Base-by-base conservation (phyloP, 1,140 invertebrate genomes). In the Drosophila simulans region DNA sequence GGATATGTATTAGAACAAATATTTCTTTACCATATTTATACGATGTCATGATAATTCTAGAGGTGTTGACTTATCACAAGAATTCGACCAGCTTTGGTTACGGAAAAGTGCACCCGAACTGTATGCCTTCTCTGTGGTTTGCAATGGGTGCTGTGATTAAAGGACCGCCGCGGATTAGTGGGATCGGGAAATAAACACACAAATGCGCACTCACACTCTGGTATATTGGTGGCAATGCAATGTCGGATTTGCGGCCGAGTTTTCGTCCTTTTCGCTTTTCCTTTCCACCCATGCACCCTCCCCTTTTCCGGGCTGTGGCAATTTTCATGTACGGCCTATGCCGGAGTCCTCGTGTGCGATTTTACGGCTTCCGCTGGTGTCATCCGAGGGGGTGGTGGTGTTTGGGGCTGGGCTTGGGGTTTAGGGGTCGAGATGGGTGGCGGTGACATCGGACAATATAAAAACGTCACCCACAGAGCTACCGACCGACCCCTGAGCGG, bases 191-290 rank as follows among this genome's bases (percentile, higher is more conserved):
- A 43, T 40, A 77, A 55, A 80, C 37, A 69, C 42, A 43, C 13
- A 60, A 17, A 27, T 53, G 27, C 52, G 34, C 43, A 20, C 31
- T 13, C 22, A 48, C 37, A 39, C 53, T 55, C 46, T 42, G 43
- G 57, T 52, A 66, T 68, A 56, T 56, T 73, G 75, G 78, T 45
- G 66, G 62, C 73, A 77, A 81, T 84, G 81, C 82, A 85, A 74
- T 86, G 81, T 86, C 73, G 82, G 74, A 80, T 88, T 86, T 86
- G 82, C 68, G 82, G 78, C 78, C 80, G 60, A 60, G 57, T 74
- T 74, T 69, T 49, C 5, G 27, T 15, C 48, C 37, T 31, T 13
- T 31, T 49, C 69, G 60, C 78, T 60, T 55, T n/a, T 31, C 52
- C 59, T 58, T 83, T 64, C 7, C 3, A 2, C 31, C 31, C 20